A percentile compares a stretch with the other conserved stretches of the same genome.
These are phyloP conservation scores for Watersipora subatra DNA, from an alignment of 1,140 invertebrate species.

Conservation along the genomic window DNA sequence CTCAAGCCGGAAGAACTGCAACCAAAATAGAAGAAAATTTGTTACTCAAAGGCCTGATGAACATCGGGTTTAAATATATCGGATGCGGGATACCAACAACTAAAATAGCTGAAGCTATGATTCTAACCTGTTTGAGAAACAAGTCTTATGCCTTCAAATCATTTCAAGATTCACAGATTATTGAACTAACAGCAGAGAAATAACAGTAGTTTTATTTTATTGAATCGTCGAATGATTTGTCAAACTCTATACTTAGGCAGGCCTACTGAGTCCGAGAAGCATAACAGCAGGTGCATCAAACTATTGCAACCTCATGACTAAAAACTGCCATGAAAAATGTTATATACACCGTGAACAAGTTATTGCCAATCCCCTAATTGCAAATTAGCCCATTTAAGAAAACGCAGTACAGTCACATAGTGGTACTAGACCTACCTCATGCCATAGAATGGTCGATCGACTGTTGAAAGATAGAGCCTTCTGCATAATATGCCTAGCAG, in stretches of 20 bases:
- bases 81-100: background rate
- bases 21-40: background rate
- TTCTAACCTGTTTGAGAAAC: too few species aligned
- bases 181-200: background rate
- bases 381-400: background rate
- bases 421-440: conserved; percentile 41
- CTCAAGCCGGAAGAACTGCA: background rate
- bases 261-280: background rate
- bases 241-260: background rate
- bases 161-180: background rate
- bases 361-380: background rate
- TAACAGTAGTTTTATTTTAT: too few species aligned
- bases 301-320: background rate
- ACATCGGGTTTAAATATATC: background rate
- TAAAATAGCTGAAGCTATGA: background rate
- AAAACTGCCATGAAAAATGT: background rate
- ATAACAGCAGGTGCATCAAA: background rate
- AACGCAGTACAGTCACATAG: background rate
- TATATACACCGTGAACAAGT: background rate
- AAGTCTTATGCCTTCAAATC: background rate
- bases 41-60: background rate
- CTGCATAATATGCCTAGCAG: conserved; percentile 51
- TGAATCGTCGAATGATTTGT: too few species aligned
- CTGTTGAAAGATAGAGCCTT: conserved; percentile 55
- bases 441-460: conserved; percentile 49